Base-by-base conservation (phyloP, 2,113 vertebrate genomes). In the Solea senegalensis region DNA sequence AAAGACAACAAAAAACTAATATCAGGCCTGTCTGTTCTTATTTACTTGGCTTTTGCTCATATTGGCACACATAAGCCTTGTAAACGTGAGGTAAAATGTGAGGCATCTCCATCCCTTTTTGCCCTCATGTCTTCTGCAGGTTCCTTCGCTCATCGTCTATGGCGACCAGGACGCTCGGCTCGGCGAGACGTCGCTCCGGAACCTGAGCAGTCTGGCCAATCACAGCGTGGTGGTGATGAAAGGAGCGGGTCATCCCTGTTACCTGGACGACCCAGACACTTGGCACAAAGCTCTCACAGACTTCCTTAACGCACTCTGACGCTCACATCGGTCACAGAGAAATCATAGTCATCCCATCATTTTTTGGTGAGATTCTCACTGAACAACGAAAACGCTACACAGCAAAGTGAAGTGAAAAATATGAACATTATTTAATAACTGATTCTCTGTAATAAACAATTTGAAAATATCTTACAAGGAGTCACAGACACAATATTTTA, bases 391-490 rank as follows among this genome's bases (percentile, higher is more conserved):
- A 78, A 81, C 78, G 73, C 72, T 49, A 80, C 81, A 88, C 86
- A 28, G 51, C 74, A 71, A 87, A 93, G 88, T 98, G 97, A 99
- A 98, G 96, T 98, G 97, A 98, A 99, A 95, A 99, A 99, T 99
- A 99, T 99, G 97, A 98, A 98, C 96, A 96, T 99, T 98, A 98
- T 99, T 99, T 99, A 99, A 97, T 99, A 98, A 98, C 96, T 95
- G 97, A 98, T 97, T 96, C 96, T 99, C 96, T 99, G 97, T 98
- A 98, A 99, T 99, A 99, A 98, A 99, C 96, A 94, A 98, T 99
- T 98, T 98, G 96, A 98, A 98, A 99, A 98, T 99, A 98, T 99
- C 97, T 98, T 99, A 99, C 97, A 99, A 97, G 97, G 96, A 98
- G 95, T 98, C 97, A 99, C 97, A 96, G 96, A 92, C 97, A 98